Percentiles rank a stretch among this genome's conserved stretches.
These are phyloP conservation scores for Villa cingulata DNA, from an alignment of 2,888 invertebrate genomes.

Conservation along the genomic window DNA sequence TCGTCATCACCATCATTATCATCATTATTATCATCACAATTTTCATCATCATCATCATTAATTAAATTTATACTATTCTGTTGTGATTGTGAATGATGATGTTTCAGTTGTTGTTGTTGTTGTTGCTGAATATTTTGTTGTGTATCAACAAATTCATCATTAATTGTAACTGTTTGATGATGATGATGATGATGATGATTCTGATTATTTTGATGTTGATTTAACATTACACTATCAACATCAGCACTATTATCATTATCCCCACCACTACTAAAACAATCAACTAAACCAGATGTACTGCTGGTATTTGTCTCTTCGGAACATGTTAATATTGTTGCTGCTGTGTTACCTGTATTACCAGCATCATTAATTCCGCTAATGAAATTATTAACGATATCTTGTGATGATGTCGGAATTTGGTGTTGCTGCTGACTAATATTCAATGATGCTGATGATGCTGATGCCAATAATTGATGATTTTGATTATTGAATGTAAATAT, in stretches of 20 bases:
- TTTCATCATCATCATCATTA: not conserved
- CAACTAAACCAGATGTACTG: constrained; percentile 31
- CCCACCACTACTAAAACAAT: constrained; percentile 16
- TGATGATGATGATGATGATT: too few species aligned
- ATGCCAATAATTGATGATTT: not conserved
- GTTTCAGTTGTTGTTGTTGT: constrained; percentile 17
- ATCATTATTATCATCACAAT: constrained; percentile 29
- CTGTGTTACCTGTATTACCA: constrained; percentile 8
- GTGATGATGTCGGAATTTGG: constrained; percentile 6
- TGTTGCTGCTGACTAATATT: not conserved
- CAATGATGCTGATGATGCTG: not conserved
- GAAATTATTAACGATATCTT: constrained; percentile 3
- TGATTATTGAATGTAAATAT: not conserved
- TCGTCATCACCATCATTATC: constrained; percentile 23
- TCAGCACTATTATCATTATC: constrained; percentile 12
- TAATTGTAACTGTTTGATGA: not conserved
- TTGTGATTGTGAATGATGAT: too few species aligned
- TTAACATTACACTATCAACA: not conserved
- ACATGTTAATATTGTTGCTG: constrained; percentile 16
- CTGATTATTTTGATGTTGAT: too few species aligned
- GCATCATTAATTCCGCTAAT: constrained; percentile 22
- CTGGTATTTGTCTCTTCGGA: constrained; percentile 22
- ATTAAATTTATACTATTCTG: too few species aligned
- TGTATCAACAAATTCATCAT: constrained; percentile 24
- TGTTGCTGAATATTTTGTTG: constrained; percentile 24